Percentiles rank a stretch among this genome's conserved stretches.
Evolutionary conservation across 2,888 invertebrate genomes (phyloP).

Genomic region (Andrena hattorfiana): DNA sequence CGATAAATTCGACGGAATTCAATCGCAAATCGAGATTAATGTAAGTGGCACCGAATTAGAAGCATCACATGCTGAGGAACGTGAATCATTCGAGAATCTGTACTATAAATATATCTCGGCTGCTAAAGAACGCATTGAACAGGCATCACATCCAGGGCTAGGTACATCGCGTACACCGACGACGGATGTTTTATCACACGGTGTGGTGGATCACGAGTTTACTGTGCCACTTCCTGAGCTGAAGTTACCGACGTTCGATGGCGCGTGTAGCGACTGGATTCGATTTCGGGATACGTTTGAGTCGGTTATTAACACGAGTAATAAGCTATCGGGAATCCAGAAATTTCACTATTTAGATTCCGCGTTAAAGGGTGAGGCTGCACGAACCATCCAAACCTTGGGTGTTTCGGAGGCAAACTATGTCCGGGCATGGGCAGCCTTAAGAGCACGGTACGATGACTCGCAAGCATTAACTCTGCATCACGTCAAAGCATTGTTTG

Average conservation of each 20-base stretch:
- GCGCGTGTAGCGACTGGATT: not conserved
- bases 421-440: not conserved
- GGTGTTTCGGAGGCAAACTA: not conserved
- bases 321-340: not conserved
- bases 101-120: no score
- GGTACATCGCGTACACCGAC: not conserved
- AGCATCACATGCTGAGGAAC: not conserved
- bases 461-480: not conserved
- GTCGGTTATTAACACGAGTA: conserved; percentile 8
- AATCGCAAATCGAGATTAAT: not conserved
- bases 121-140: not conserved
- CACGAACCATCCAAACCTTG: not conserved
- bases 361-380: not conserved
- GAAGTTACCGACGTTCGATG: not conserved
- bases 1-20: not conserved
- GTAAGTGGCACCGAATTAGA: not conserved
- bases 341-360: not conserved
- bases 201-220: no score
- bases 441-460: not conserved
- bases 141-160: not conserved
- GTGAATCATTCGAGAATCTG: not conserved
- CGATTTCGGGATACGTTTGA: conserved; percentile 6
- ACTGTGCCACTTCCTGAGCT: not conserved
- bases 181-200: no score
- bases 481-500: not conserved